phyloP scores from a whole-genome alignment of 2,113 vertebrate species.

The Melanostigma gelatinosum region DNA sequence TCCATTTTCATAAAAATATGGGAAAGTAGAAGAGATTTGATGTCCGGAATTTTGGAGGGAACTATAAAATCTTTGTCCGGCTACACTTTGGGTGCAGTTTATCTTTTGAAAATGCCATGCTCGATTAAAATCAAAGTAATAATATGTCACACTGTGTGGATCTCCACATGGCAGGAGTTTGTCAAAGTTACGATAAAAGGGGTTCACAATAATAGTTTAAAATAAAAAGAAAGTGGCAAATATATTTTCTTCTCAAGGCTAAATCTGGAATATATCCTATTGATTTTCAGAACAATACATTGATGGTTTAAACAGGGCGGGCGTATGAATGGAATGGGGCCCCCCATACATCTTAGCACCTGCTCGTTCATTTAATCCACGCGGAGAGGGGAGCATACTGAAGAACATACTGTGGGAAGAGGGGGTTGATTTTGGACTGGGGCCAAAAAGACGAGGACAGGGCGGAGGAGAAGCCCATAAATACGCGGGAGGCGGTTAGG shows the following conservation, averaged over 20 bases:
- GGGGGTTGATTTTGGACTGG: slow-evolving; percentile 66
- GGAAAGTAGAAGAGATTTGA: slow-evolving; percentile 2
- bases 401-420: slow-evolving; percentile 53
- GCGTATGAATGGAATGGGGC: not conserved
- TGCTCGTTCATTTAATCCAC: slow-evolving; percentile 65
- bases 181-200: not conserved
- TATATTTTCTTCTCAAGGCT: not conserved
- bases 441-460: slow-evolving; percentile 72
- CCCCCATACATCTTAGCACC: slow-evolving; percentile 50
- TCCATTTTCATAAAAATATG: not conserved
- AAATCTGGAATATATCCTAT: not conserved
- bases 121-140: not conserved
- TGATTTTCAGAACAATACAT: slow-evolving; percentile 24
- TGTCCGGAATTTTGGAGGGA: not conserved
- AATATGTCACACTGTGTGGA: too few relatives aligned
- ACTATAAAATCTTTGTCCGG: not conserved
- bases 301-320: slow-evolving; percentile 30
- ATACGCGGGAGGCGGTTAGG: slow-evolving; percentile 66
- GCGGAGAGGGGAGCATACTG: slow-evolving; percentile 45
- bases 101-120: not conserved
- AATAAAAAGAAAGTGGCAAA: not conserved
- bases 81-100: not conserved
- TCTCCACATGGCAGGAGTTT: not conserved
- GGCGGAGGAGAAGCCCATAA: slow-evolving; percentile 69
- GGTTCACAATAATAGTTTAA: not conserved